Base-by-base conservation (phyloP, 2,113 vertebrate species). In the Anarhynchus alexandrinus region DNA sequence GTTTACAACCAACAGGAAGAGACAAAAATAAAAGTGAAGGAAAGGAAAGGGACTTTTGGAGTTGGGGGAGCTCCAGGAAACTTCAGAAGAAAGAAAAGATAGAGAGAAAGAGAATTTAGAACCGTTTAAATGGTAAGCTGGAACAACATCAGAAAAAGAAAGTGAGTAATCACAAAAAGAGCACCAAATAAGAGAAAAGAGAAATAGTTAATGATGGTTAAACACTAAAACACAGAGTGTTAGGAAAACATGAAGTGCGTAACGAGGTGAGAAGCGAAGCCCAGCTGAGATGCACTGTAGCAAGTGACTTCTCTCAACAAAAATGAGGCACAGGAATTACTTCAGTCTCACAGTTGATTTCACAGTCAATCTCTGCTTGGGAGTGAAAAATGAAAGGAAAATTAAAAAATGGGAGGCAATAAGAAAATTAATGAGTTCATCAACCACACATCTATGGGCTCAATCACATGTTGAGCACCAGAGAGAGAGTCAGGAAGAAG, bases 341-440 rank as follows among this genome's bases (percentile, higher is more conserved):
- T 77, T 88, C 61, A 69, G 49, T 30, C 45, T 96, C 80, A 92
- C 49, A 91, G 58, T 9, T 82, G 86, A 93, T 94, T 96, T 97
- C 87, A 90, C 40, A 78, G 45, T 81, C 58, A 91, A 36, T 81
- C n/a, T 86, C 73, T 95, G 66, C 18, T 78, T 72, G 40, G 22
- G 12, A 88, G 34, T 58, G 57, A 84, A 92, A 94, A 89, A 59
- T 57, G 4, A 69, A 95, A 64, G n/a, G 16, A 81, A 94, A 73
- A 86, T 27, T 61, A 0, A 6, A 90, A 92, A 93, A 61, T 32
- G 23, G 22, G 11, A 90, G 22, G 10, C 26, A 34, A 59, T 49
- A 65, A 95, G 59, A 85, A 82, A 82, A 90, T 42, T 64, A 71
- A 73, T 77, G 57, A 83, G 40, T 67, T 91, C 55, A 83, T 92